Conservation (phyloP, 2,113 vertebrate genomes). For the Mesitornis unicolor region DNA sequence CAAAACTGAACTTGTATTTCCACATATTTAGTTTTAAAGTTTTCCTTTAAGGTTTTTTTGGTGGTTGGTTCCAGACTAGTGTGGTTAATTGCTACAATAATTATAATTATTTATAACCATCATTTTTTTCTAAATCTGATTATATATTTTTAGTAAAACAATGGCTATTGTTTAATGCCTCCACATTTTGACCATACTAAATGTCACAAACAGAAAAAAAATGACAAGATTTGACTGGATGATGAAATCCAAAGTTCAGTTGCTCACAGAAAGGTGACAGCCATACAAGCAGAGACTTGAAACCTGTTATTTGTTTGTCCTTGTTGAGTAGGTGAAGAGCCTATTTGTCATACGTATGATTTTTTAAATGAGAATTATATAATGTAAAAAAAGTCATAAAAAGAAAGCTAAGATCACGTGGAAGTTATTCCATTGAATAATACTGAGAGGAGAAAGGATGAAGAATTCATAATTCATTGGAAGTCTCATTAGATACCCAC, state of each 20-base stretch:
- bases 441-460: neutral
- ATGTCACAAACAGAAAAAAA: neutral
- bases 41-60: neutral
- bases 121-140: neutral
- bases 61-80: accelerated
- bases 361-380: neutral
- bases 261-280: neutral
- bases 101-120: neutral
- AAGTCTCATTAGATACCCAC: neutral
- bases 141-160: neutral
- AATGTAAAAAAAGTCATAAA: neutral
- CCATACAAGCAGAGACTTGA: neutral
- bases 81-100: neutral
- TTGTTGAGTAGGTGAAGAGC: neutral
- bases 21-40: neutral
- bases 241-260: neutral
- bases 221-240: neutral
- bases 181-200: neutral
- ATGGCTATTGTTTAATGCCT: neutral
- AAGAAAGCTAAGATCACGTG: neutral
- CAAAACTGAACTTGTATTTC: neutral
- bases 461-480: neutral
- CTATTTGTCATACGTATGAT: neutral
- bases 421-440: neutral
- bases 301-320: neutral